Evolutionary conservation across 2,888 invertebrate genomes (phyloP).

Genomic region (Augiades crinisus): DNA sequence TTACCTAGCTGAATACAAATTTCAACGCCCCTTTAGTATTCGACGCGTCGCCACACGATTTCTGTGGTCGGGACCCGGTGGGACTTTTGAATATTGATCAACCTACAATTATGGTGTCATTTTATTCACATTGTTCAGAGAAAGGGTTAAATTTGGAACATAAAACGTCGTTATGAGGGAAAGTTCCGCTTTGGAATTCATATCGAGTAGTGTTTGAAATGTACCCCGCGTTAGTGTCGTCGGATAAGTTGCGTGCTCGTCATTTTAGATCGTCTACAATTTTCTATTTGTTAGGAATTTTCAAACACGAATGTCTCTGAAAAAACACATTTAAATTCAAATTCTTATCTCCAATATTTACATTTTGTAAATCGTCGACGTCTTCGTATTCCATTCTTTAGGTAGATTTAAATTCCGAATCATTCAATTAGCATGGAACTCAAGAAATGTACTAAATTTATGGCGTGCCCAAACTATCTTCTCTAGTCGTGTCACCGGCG

Average conservation of each 20-base stretch:
- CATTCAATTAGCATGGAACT: slow-evolving; percentile 23
- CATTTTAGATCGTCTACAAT: slow-evolving; percentile 17
- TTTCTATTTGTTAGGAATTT: neutral
- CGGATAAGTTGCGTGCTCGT: slow-evolving; percentile 26
- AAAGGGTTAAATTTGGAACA: slow-evolving; percentile 39
- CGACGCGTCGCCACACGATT: slow-evolving; percentile 65
- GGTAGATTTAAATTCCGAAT: slow-evolving; percentile 14
- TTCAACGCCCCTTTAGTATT: slow-evolving; percentile 57
- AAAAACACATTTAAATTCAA: neutral
- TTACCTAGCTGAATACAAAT: slow-evolving; percentile 66
- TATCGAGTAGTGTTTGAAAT: slow-evolving; percentile 30
- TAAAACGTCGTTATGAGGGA: slow-evolving; percentile 53
- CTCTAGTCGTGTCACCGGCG: slow-evolving; percentile 9
- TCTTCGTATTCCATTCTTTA: slow-evolving; percentile 18
- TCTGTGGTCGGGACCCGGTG: slow-evolving; percentile 64
- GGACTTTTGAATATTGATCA: slow-evolving; percentile 75
- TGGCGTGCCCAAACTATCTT: slow-evolving; percentile 11
- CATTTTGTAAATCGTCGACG: neutral
- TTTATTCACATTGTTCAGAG: slow-evolving; percentile 30
- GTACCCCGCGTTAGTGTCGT: slow-evolving; percentile 7
- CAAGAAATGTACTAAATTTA: slow-evolving; percentile 20
- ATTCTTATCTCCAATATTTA: neutral
- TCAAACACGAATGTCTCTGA: neutral
- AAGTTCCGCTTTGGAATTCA: slow-evolving; percentile 48
- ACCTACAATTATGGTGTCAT: slow-evolving; percentile 36